Base-by-base conservation (phyloP, 2,888 invertebrate species). In the Phymatocera aterrima region DNA sequence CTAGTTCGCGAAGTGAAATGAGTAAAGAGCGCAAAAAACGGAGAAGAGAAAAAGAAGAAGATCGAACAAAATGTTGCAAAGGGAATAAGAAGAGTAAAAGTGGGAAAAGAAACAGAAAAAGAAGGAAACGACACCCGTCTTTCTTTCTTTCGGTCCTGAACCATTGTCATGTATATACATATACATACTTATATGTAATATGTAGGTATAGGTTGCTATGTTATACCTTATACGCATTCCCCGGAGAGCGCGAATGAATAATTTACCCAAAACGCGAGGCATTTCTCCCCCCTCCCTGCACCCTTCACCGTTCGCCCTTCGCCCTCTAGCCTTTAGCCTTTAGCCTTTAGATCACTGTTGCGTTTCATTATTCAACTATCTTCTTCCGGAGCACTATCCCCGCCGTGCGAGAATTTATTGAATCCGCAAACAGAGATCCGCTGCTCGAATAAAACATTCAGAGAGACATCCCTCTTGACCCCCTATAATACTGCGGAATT, bases 331-430 rank as follows among this genome's bases (percentile, higher is more conserved):
- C n/a, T n/a, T n/a, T n/a, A n/a, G n/a, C n/a, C n/a, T n/a, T n/a
- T n/a, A n/a, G 15, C 43, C 24, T 43, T 46, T 40, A 2, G 40
- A 43, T 43, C 46, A 6, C 68, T 24, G 46, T 68, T 28, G 28
- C 68, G 5, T 46, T 68, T 68, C 68, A 46, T 68, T 68, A 68
- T 68, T 68, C 46, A 68, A 68, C 68, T 24, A 68, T 68, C 46
- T 64, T 21, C 18, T 15, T 54, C 54, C 54, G 43, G 43, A 12
- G 15, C 43, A 1, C 64, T 18, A 18, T 10, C 43, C 18, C 34
- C n/a, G n/a, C n/a, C n/a, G n/a, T 64, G 18, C 34, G 64, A 64
- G 64, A 64, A 64, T 64, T 37, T 37, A 18, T 15, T n/a, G 1
- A 18, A 64, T 37, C 37, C 51, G 15, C 15, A 21, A 18, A 34